Conservation (phyloP, 1,140 invertebrate genomes). For the Mylabris phalerata region DNA sequence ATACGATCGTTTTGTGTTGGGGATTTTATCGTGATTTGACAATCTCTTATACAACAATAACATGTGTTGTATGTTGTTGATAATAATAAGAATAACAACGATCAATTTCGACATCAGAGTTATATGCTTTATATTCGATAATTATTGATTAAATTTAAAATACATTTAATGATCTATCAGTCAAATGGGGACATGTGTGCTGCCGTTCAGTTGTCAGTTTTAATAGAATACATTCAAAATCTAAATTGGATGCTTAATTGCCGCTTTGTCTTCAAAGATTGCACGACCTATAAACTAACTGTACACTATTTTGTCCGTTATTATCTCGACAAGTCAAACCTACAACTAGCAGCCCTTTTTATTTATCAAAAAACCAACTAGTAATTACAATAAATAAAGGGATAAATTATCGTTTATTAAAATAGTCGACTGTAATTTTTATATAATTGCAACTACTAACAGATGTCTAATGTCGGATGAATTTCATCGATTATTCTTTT, state of each 20-base stretch:
- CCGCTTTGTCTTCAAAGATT: neutral
- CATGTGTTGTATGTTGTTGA: slow-evolving; percentile 12
- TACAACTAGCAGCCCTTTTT: neutral
- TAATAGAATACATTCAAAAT: neutral
- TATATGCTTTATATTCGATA: neutral
- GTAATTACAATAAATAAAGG: neutral
- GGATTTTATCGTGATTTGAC: slow-evolving; percentile 2
- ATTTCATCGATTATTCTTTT: too few species aligned
- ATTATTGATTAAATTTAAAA: slow-evolving; percentile 6
- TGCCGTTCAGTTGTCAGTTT: slow-evolving; percentile 1
- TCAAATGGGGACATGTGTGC: slow-evolving; percentile 5
- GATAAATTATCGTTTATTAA: too few species aligned
- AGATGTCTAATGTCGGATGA: too few species aligned
- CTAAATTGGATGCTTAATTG: neutral
- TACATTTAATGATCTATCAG: slow-evolving; percentile 3
- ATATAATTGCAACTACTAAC: too few species aligned
- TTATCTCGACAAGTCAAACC: neutral
- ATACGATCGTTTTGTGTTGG: neutral
- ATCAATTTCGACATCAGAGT: neutral
- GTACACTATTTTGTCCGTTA: neutral
- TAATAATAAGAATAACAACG: slow-evolving; percentile 1
- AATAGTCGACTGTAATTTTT: too few species aligned
- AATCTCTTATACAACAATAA: slow-evolving; percentile 5
- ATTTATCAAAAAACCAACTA: neutral
- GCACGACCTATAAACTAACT: neutral